Conservation (phyloP, 1,140 invertebrate species). For the Halyomorpha halys region DNA sequence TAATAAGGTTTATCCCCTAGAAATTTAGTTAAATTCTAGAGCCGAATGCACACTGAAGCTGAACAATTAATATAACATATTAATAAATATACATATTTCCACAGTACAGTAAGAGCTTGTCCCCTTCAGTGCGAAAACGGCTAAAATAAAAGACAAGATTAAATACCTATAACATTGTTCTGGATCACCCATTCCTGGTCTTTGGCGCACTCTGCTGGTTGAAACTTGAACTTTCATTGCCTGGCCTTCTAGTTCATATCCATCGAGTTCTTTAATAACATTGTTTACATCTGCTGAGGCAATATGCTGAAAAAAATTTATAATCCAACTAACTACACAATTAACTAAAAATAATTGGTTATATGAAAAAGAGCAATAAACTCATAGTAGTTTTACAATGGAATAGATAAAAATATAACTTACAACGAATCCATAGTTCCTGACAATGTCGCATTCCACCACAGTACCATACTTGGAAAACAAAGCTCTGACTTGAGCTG, state of each 20-base stretch:
- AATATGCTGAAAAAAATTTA: constrained; percentile 45
- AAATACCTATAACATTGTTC: constrained; percentile 70
- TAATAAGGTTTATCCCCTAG: constrained; percentile 13
- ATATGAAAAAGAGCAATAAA: too few species aligned
- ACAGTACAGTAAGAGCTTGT: not conserved
- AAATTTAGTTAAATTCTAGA: not conserved
- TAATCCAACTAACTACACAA: too few species aligned
- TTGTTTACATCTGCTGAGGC: constrained; percentile 72
- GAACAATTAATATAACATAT: not conserved
- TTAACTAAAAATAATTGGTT: too few species aligned
- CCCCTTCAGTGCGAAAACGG: not conserved
- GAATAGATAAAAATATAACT: constrained; percentile 27
- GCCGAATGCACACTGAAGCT: not conserved
- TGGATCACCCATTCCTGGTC: constrained; percentile 89
- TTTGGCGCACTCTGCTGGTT: constrained; percentile 78
- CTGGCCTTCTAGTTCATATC: constrained; percentile 70
- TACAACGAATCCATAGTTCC: constrained; percentile 80
- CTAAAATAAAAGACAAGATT: not conserved
- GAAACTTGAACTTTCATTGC: constrained; percentile 84
- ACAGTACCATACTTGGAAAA: constrained; percentile 82
- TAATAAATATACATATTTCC: not conserved
- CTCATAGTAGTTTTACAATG: not conserved
- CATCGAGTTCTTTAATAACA: constrained; percentile 75
- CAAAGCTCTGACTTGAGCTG: constrained; percentile 71
- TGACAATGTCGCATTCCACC: constrained; percentile 81